Evolutionary conservation across 2,797 vertebrate species (phyloP).

Genomic region (Siniperca scherzeri): DNA sequence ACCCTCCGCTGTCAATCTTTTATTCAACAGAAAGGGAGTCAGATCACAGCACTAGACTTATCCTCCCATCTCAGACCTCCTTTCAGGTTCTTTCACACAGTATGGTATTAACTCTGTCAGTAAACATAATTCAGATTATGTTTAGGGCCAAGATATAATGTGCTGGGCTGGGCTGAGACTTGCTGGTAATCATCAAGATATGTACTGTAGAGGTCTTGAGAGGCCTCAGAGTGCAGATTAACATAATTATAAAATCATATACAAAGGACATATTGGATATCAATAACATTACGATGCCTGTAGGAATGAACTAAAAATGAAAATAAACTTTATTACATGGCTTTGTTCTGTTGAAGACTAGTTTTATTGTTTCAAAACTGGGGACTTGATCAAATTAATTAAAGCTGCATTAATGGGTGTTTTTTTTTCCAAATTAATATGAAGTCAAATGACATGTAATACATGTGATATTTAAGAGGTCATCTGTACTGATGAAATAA

Average conservation of each 20-base stretch:
- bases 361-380: background rate
- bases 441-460: background rate
- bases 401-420: background rate
- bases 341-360: background rate
- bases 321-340: slow-evolving; percentile 20
- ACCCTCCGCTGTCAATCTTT: slow-evolving; percentile 67
- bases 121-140: slow-evolving; percentile 44
- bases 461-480: background rate
- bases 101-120: slow-evolving; percentile 27
- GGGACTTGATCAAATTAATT: slow-evolving; percentile 1
- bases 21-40: slow-evolving; percentile 67
- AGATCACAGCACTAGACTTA: slow-evolving; percentile 53
- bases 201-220: background rate
- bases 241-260: slow-evolving; percentile 20
- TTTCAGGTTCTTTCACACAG: slow-evolving; percentile 39
- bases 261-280: slow-evolving; percentile 1
- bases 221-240: background rate
- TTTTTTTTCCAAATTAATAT: background rate
- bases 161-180: slow-evolving; percentile 1
- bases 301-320: background rate
- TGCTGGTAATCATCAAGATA: slow-evolving; percentile 24
- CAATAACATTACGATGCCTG: background rate
- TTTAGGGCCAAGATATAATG: background rate
- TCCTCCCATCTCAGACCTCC: slow-evolving; percentile 56
- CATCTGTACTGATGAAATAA: slow-evolving; percentile 6